Base-by-base conservation (phyloP, 2,888 invertebrate genomes). In the Andrena bucephala region DNA sequence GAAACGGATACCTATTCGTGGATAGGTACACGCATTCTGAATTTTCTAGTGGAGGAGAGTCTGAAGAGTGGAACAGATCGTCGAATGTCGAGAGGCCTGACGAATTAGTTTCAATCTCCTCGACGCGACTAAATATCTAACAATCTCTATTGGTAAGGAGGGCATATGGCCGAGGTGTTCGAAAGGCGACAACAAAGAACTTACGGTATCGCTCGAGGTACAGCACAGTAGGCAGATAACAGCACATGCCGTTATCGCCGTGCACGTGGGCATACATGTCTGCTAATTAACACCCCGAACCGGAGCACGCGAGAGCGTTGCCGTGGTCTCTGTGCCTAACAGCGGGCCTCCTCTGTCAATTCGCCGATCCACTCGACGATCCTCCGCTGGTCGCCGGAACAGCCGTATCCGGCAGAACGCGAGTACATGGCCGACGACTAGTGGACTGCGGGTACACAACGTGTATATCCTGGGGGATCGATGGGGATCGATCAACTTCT, bases 231-330 rank as follows among this genome's bases (percentile, higher is more conserved):
- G 93, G 93, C 84, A 93, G 89, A 88, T 93, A 93, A 91, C 93
- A 93, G 90, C 93, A 93, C 91, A 93, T 92, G 92, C 93, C 93
- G 89, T 93, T 93, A 84, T 93, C 93, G 13, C 92, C 92, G 86
- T 93, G 93, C 87, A 93, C 90, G 90, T 93, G 93, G 80, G 92
- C 92, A 84, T 93, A 93, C 93, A 93, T 93, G 86, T 88, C 83
- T 86, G 86, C 83, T 76, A 85, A 90, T 89, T 89, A 85, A 81
- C 82, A 83, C 65, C 71, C 75, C 42, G 42, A 42, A 42, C 4
- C 42, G 42, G 42, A 5, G 60, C 75, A 81, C 77, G 75, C 54
- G 68, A 67, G 52, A 59, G 71, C 63, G 71, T 74, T 77, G 66
- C 72, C 59, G 42, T 20, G 54, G 79, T 7, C 66, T 73, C 62